Evolutionary conservation across 1,140 invertebrate genomes (phyloP), one percentile per base, ranked within the genome.

Genomic region (Anastrepha obliqua): DNA sequence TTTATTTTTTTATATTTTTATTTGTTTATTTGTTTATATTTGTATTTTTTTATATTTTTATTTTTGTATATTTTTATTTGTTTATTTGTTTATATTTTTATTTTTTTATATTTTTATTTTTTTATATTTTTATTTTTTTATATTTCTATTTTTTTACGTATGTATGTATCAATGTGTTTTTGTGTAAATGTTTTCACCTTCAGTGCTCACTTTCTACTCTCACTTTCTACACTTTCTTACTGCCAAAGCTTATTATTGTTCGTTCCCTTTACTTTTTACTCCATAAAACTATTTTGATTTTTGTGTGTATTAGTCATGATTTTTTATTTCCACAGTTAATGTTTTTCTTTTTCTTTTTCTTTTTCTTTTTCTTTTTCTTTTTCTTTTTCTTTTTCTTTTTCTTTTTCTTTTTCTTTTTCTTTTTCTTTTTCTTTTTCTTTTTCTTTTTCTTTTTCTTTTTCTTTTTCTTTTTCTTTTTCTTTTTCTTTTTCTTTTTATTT

Each of bases 241-340:
- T 39, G 67, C 29, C 4, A 9, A 20, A 13, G 29, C 3, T 11
- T 59, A 67, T 51, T 44, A 64, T 86, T 67, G n/a, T 67, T 67
- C 65, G 62, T 55, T 29, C 51, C 3, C 29, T 39, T 47, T 67
- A 29, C 29, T 44, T 67, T 29, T 51, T 64, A 11, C 20, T 67
- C 51, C 39, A 86, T 86, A 86, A 88, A 85, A 88, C 85, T 88
- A 88, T 88, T 88, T 88, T 88, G 87, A 88, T 88, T 85, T 17
- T 42, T 87, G 74, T 87, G 17, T 85, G 44, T 17, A 44, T 6
- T 55, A 55, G 11, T 55, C 42, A 74, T 74, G 42, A 3, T 15
- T n/a, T 74, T 44, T 5, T 62, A n/a, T 62, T 62, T 13, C 15
- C 17, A n/a, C 60, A 17, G 15, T 62, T 8, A 17, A 17, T 62